These are phyloP conservation scores for Lepus oiostolus DNA, from an alignment of 2,797 vertebrate genomes.

Conservation along the genomic window DNA sequence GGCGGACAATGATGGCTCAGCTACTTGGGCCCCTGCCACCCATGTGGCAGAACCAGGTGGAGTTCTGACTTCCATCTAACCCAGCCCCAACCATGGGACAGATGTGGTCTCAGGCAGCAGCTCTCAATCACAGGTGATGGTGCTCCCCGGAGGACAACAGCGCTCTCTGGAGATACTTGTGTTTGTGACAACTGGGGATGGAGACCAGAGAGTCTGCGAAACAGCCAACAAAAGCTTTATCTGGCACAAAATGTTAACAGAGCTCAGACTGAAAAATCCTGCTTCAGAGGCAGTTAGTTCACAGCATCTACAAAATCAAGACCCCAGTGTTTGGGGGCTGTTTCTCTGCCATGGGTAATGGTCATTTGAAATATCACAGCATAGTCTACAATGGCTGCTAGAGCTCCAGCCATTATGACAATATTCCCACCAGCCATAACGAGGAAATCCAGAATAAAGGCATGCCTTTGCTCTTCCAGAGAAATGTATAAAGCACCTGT, in stretches of 20 bases:
- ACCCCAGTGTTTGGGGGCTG: neutral
- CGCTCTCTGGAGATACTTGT: neutral
- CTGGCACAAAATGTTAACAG: neutral
- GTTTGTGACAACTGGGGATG: neutral
- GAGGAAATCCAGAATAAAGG: neutral
- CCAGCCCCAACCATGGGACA: neutral
- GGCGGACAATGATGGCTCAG: too few species aligned
- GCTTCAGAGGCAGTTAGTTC: neutral
- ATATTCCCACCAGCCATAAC: neutral
- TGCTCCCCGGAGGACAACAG: neutral
- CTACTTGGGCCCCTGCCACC: too few species aligned
- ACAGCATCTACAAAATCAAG: neutral
- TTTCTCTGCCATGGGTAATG: neutral
- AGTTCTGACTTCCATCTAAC: too few species aligned
- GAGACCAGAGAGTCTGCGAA: neutral
- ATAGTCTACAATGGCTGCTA: neutral
- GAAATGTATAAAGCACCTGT: neutral
- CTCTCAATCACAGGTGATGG: neutral
- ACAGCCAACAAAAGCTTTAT: neutral
- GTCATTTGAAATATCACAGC: neutral
- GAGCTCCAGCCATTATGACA: neutral
- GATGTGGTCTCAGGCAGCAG: neutral
- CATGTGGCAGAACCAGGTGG: too few species aligned
- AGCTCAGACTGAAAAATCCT: neutral
- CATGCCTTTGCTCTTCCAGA: neutral